Base-by-base conservation (phyloP, 2,113 vertebrate species). In the Oenanthe melanoleuca region DNA sequence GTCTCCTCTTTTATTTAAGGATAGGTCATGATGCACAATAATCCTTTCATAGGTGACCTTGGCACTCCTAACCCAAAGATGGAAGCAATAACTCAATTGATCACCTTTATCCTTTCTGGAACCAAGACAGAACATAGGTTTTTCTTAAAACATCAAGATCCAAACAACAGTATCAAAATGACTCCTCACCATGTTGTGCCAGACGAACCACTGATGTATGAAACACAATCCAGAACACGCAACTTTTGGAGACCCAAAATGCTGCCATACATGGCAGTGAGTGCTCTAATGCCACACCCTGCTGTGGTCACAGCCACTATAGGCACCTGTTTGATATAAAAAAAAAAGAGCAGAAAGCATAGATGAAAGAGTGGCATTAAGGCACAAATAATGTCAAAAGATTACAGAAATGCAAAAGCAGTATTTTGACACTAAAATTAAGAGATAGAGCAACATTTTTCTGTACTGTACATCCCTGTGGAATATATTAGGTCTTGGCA, bases 131-230 rank as follows among this genome's bases (percentile, higher is more conserved):
- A 89, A 38, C 15, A 18, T 4, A 38, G 13, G 4, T 23, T 83
- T 92, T 88, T 28, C 64, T 63, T 78, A 38, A 77, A 21, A 61
- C 11, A 80, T 17, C 7, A 66, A 63, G 13, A 80, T 55, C 14
- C 47, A 86, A 80, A 67, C 17, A 86, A 52, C 8, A 45, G 24
- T 6, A 18, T 78, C 42, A 56, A 67, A 78, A 88, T 21, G 4
- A 20, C n/a, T 63, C 9, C 98, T 98, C 93, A 99, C 99, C 99
- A 99, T 50, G 99, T 99, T 55, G 99, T 98, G 37, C 99, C 99
- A 9, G 99, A 99, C 0, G 99, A 98, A n/a, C 98, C 98, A 3
- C 98, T 98, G 86, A 99, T 97, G 81, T 99, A 99, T 65, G 96
- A 98, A 91, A 98, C 33, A 23, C 98, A 97, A 21, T 99, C 98